A percentile compares a stretch with the other conserved stretches of the same genome.
Evolutionary conservation across 2,888 invertebrate genomes (phyloP).

Genomic region (Monochamus alternatus): DNA sequence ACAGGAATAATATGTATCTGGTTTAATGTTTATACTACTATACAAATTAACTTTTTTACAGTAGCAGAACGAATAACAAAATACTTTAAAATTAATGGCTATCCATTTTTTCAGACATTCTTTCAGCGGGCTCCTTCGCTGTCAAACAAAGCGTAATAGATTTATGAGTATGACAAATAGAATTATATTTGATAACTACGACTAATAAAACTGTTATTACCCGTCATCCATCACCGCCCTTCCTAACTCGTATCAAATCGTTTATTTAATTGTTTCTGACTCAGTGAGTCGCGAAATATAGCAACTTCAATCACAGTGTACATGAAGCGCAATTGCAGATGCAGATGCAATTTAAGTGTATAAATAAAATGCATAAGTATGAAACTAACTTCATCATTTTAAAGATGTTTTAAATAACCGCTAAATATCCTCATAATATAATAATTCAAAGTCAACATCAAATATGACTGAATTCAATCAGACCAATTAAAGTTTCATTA

Average conservation of each 20-base stretch:
- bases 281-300: conserved; percentile 52
- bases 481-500: too few relatives aligned
- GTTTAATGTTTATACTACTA: too few relatives aligned
- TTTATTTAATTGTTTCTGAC: conserved; percentile 40
- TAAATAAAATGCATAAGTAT: too few relatives aligned
- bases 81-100: too few relatives aligned
- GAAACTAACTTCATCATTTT: too few relatives aligned
- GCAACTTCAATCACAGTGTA: conserved; percentile 17
- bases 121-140: not conserved
- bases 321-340: not conserved
- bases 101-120: not conserved
- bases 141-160: conserved; percentile 33
- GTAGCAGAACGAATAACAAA: too few relatives aligned
- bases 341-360: not conserved
- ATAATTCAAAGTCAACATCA: too few relatives aligned
- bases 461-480: too few relatives aligned
- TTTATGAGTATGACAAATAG: conserved; percentile 44
- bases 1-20: too few relatives aligned
- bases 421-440: too few relatives aligned
- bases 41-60: too few relatives aligned
- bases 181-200: conserved; percentile 36
- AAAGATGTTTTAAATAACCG: too few relatives aligned
- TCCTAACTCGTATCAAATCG: conserved; percentile 38
- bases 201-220: conserved; percentile 49
- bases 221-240: conserved; percentile 49